Percentiles rank a stretch among this genome's conserved stretches.
Evolutionary conservation across 2,888 invertebrate species (phyloP).

Genomic region (Himalopsyche kuldschensis): DNA sequence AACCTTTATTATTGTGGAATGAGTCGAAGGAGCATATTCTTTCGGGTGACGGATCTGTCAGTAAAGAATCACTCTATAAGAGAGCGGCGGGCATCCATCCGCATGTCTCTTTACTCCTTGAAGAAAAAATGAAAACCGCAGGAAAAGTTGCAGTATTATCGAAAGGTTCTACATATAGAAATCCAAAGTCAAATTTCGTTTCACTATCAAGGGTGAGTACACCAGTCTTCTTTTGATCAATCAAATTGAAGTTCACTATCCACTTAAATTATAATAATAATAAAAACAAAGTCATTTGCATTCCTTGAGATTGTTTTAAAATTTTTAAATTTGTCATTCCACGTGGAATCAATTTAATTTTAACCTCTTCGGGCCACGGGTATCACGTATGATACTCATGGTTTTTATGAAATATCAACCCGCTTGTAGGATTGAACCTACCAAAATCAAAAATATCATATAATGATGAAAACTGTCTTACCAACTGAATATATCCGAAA

Average conservation of each 20-base stretch:
- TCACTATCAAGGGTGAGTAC: slow-evolving; percentile 58
- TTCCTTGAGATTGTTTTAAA: background rate
- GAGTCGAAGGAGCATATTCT: slow-evolving; percentile 52
- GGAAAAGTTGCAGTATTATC: slow-evolving; percentile 52
- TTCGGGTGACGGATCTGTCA: slow-evolving; percentile 3
- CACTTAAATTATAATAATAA: too few species aligned
- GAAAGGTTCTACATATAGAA: slow-evolving; percentile 60
- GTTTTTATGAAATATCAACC: too few species aligned
- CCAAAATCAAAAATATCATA: too few species aligned
- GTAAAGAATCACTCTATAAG: slow-evolving; percentile 40
- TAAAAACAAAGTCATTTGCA: too few species aligned
- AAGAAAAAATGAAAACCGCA: slow-evolving; percentile 48
- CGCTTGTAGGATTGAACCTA: too few species aligned
- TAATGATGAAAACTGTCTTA: too few species aligned
- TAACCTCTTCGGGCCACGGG: too few species aligned
- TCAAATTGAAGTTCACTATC: background rate
- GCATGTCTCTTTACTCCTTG: slow-evolving; percentile 51
- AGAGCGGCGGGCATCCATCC: slow-evolving; percentile 53
- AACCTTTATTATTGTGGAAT: slow-evolving; percentile 20
- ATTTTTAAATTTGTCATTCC: too few species aligned
- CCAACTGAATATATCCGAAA: too few species aligned
- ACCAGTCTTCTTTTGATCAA: background rate
- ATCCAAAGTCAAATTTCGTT: slow-evolving; percentile 55
- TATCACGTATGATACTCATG: too few species aligned
- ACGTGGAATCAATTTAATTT: too few species aligned